Evolutionary conservation across 2,113 vertebrate species (phyloP).

Genomic region (Isurus oxyrinchus): DNA sequence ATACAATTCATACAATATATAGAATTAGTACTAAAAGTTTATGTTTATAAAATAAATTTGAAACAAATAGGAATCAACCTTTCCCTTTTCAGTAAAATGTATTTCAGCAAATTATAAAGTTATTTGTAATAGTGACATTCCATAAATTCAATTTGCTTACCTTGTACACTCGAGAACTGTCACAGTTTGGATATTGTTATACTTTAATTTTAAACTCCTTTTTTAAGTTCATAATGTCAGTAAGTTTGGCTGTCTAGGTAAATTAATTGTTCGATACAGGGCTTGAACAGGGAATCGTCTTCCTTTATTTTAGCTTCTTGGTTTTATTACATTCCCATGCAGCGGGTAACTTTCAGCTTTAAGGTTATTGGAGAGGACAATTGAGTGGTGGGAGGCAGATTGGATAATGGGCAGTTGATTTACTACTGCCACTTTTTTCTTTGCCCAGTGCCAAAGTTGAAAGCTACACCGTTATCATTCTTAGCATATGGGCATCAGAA

Average conservation of each 20-base stretch:
- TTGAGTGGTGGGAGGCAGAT: neutral
- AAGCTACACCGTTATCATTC: neutral
- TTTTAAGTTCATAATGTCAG: neutral
- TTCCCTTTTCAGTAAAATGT: neutral
- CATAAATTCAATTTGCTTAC: neutral
- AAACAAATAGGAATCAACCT: neutral
- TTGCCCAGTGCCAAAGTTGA: neutral
- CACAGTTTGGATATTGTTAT: neutral
- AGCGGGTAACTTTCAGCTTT: neutral
- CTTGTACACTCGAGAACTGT: neutral
- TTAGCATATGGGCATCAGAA: neutral
- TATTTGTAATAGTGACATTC: neutral
- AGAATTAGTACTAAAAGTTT: neutral
- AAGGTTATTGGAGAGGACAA: neutral
- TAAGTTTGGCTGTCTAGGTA: neutral
- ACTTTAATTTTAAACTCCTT: neutral
- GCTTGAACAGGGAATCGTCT: neutral
- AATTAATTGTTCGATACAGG: neutral
- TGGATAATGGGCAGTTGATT: neutral
- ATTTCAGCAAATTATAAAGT: neutral
- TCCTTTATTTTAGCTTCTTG: neutral
- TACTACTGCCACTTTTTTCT: neutral
- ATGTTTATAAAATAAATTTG: neutral
- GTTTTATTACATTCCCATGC: neutral
- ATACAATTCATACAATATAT: neutral